Percentiles rank a stretch among this genome's conserved stretches.
phyloP scores from a whole-genome alignment of 2,113 vertebrate genomes.

The Oncorhynchus keta region DNA sequence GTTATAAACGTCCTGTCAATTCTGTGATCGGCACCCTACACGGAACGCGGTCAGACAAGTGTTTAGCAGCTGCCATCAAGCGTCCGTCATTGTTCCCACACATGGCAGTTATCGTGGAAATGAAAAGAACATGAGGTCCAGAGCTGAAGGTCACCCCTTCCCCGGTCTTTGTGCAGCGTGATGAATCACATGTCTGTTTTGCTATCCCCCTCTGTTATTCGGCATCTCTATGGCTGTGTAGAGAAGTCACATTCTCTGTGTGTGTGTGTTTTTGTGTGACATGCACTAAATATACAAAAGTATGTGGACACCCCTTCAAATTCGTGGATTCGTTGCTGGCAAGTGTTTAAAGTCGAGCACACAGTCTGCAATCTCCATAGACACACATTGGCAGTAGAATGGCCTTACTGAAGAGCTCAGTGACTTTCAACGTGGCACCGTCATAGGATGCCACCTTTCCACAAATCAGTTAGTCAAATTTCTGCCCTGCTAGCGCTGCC shows the following conservation, averaged over 20 bases:
- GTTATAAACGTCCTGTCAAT: background rate
- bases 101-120: background rate
- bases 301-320: too few species aligned
- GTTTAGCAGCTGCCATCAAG: background rate
- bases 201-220: background rate
- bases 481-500: too few species aligned
- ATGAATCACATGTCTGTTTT: constrained; percentile 23
- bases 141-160: background rate
- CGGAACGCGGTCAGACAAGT: background rate
- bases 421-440: too few species aligned
- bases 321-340: too few species aligned
- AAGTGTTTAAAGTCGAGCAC: too few species aligned
- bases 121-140: background rate
- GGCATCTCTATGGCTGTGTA: background rate
- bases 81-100: background rate
- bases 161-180: background rate
- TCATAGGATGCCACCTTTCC: too few species aligned
- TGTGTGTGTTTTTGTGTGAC: background rate
- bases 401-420: too few species aligned
- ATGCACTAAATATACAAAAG: too few species aligned
- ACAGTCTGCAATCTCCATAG: too few species aligned
- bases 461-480: too few species aligned
- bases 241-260: background rate
- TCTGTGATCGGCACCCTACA: background rate
- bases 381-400: too few species aligned